phyloP scores from a whole-genome alignment of 92 coral and sea anemone species.

The Palythoa grandis region DNA sequence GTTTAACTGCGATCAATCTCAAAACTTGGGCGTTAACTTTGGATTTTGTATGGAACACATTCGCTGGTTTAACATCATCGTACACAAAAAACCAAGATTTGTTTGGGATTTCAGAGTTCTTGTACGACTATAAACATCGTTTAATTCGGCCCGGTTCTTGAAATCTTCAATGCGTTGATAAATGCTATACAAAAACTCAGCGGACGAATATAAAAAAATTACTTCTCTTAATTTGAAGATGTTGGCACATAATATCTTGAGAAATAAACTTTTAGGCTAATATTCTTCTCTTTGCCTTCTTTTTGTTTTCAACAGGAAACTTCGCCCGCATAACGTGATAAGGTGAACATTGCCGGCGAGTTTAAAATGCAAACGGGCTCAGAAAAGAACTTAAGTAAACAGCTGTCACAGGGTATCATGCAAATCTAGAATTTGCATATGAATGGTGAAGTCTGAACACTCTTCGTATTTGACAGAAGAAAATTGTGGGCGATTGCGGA shows the following conservation, averaged over 20 bases:
- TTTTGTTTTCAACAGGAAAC: background rate
- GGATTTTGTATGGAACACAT: background rate
- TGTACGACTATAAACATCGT: background rate
- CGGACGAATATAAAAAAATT: slow-evolving; percentile 1
- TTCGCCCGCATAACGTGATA: slow-evolving; percentile 2
- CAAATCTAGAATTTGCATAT: slow-evolving; percentile 31
- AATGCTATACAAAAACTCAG: slow-evolving; percentile 7
- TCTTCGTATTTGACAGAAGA: background rate
- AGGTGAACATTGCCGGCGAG: background rate
- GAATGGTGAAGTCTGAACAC: slow-evolving; percentile 9
- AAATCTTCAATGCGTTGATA: background rate
- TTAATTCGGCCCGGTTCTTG: background rate
- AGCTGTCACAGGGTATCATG: slow-evolving; percentile 37
- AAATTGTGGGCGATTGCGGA: slow-evolving; percentile 38
- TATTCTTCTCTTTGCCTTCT: background rate
- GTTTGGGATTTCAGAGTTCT: background rate
- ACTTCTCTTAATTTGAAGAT: background rate
- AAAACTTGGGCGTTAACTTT: background rate
- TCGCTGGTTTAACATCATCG: background rate
- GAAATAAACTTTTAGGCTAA: background rate
- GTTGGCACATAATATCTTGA: background rate
- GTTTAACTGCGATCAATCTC: background rate
- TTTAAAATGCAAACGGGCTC: slow-evolving; percentile 31
- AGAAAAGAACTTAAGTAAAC: slow-evolving; percentile 22
- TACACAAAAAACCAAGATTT: background rate